These are phyloP conservation scores for Campylorhamphus procurvoides DNA, from an alignment of 2,113 vertebrate genomes.

Conservation along the genomic window DNA sequence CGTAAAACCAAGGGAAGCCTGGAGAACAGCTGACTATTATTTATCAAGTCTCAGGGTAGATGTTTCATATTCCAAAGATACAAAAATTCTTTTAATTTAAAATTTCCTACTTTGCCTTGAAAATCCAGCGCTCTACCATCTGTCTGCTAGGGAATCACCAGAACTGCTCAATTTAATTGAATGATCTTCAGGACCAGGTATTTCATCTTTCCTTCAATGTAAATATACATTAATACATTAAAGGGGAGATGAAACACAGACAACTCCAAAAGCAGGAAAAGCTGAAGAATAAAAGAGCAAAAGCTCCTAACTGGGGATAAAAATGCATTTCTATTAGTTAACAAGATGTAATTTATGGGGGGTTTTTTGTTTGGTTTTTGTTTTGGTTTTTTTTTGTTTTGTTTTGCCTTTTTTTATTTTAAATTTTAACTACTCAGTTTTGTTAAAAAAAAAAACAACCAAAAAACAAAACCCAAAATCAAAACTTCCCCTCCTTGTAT, in stretches of 20 bases:
- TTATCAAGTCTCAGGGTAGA: not conserved
- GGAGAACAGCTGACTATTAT: not conserved
- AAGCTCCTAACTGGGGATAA: not conserved
- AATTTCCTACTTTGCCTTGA: not conserved
- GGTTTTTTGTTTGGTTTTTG: not conserved
- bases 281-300: not conserved
- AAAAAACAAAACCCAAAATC: fast-evolving
- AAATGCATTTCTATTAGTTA: not conserved
- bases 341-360: not conserved
- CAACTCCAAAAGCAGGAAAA: not conserved
- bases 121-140: not conserved
- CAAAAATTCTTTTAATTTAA: not conserved
- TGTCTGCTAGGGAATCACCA: not conserved
- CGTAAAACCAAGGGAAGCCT: not conserved
- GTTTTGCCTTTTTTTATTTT: not conserved
- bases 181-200: not conserved
- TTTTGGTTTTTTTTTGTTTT: too few species aligned
- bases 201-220: not conserved
- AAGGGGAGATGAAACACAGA: not conserved
- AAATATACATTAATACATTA: not conserved
- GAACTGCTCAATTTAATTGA: not conserved
- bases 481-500: too few species aligned
- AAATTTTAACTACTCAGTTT: not conserved
- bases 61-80: not conserved
- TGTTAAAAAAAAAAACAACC: not conserved